Evolutionary conservation across 2,797 vertebrate species (phyloP), one percentile per base, ranked within the genome.

Genomic region (Malurus leucopterus): DNA sequence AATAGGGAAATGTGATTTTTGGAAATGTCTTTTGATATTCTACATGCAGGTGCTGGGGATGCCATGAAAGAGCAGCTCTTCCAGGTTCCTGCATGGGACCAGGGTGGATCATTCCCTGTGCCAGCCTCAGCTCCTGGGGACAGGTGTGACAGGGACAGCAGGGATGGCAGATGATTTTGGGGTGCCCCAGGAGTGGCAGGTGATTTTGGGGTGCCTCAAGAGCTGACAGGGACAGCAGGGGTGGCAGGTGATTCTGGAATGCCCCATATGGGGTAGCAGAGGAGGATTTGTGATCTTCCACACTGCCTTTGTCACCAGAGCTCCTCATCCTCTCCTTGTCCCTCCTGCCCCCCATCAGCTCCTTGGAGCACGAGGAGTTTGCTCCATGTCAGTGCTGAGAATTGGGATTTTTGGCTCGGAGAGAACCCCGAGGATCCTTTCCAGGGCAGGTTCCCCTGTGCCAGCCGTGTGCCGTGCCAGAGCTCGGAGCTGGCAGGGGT

Each of bases 11-110:
- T 32, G 9, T 27, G 47, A 29, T 20, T 84, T 69, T 43, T 30
- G 32, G 29, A 62, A 72, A 70, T 59, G 5, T 6, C 14, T 54
- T 51, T 6, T 0, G 0, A 0, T 46, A 9, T 40, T 81, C 9
- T 67, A 4, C 17, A 17, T 51, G 50, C 36, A 67, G 78, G 4
- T 47, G 40, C 15, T 40, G 54, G 26, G 41, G 38, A 9, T 59
- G 59, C 63, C 8, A 5, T 15, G 30, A 5, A 34, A 0, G 15
- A 27, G 30, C n/a, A 55, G 49, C 51, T 82, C 21, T 59, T 59
- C 15, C 50, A 20, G 21, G 29, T 23, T 72, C 59, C 20, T 38
- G 18, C 44, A 2, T 1, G 32, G 41, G n/a, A 68, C 17, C 47
- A 30, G 40, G 78, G 69, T 29, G 23, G 18, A 23, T 1, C 22